Base-by-base conservation (phyloP, 2,797 vertebrate species). In the Micromesistius poutassou region DNA sequence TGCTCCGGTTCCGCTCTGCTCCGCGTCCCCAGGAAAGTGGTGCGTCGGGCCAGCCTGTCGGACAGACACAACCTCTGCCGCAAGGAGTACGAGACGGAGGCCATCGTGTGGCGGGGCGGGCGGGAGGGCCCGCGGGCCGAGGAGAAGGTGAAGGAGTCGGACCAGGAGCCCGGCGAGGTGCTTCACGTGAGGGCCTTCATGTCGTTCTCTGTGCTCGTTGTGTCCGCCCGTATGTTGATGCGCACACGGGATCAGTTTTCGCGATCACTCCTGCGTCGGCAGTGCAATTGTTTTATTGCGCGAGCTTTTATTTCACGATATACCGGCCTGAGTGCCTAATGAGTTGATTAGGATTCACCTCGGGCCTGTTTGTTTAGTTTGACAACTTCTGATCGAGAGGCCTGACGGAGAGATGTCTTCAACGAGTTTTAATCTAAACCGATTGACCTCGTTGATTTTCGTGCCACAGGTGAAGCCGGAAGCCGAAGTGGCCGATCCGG, bases 31-130 rank as follows among this genome's bases (percentile, higher is more conserved):
- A 99, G 98, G 78, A 99, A 98, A 93, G 97, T 99, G 86, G 98
- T 99, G 76, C 94, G 97, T 84, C 94, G 97, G 80, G 98, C 98
- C 84, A 99, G 97, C 90, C 92, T 99, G 79, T 97, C 97, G 0
- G 97, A 99, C 90, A 89, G 98, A 84, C 98, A 97, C 86, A 99
- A 98, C 91, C 87, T 98, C 31, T 98, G 97, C 88, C 94, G 97
- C 66, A 98, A 98, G 86, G 98, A 99, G 84, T 98, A 98, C 0
- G 97, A 99, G 92, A 97, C 97, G 0, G 98, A 99, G 82, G 98
- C 98, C 90, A 97, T 98, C 0, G 93, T 99, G 50, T 99, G 98
- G 98, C 95, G 97, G 19, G 95, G 97, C 83, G 96, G 95, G 8
- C 84, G 90, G 72, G 94, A 71, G 80, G 92, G 92, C 76, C 94